Evolutionary conservation across 2,797 vertebrate genomes (phyloP).

Genomic region (Muscicapa striata): DNA sequence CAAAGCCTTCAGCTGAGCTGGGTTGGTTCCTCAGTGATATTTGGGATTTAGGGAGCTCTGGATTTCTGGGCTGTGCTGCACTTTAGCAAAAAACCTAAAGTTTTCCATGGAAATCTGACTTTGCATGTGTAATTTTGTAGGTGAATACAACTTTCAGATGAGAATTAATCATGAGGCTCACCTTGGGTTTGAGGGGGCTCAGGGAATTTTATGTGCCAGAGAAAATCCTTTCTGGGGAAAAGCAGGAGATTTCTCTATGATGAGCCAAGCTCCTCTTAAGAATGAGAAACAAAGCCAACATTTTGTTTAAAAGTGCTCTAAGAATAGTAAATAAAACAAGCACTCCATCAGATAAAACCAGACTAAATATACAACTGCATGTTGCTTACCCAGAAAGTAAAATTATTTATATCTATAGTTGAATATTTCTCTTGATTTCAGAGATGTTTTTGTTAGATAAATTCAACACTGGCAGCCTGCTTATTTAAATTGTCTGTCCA

Average conservation of each 20-base stretch:
- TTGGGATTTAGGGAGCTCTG: not conserved
- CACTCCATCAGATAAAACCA: not conserved
- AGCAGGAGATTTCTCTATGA: not conserved
- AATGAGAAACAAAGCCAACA: constrained; percentile 16
- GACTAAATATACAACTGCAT: constrained; percentile 26
- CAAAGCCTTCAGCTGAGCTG: not conserved
- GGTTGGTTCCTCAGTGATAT: not conserved
- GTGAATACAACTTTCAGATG: not conserved
- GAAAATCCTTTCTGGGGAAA: constrained; percentile 6
- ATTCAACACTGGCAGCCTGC: not conserved
- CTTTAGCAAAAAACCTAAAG: not conserved
- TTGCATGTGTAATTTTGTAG: not conserved
- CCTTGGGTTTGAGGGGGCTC: not conserved
- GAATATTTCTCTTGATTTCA: constrained; percentile 13
- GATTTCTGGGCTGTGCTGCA: not conserved
- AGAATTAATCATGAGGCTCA: not conserved
- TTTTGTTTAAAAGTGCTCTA: constrained; percentile 14
- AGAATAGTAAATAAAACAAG: constrained; percentile 44
- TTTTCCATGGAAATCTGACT: not conserved
- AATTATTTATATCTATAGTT: constrained; percentile 10
- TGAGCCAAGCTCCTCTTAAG: not conserved
- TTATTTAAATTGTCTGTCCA: constrained; percentile 22
- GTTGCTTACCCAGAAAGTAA: not conserved
- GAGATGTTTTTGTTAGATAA: constrained; percentile 20
- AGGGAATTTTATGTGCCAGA: not conserved